A percentile compares a stretch with the other conserved stretches of the same genome.
Conservation (phyloP, 2,113 vertebrate species). For the Cromileptes altivelis region DNA sequence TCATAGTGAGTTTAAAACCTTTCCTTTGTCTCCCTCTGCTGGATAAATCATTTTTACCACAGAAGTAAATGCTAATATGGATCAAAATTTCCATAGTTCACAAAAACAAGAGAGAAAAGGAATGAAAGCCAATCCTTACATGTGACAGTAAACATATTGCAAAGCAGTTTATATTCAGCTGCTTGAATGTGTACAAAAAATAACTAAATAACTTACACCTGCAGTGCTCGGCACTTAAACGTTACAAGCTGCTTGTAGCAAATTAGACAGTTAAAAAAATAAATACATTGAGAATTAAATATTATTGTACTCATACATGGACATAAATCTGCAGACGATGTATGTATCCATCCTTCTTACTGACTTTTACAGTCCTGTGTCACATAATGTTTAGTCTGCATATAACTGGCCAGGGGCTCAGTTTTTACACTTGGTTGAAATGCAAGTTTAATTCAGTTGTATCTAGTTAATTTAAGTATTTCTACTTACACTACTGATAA, state of each 20-base stretch:
- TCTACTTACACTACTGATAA: neutral
- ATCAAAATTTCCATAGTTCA: neutral
- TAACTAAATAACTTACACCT: neutral
- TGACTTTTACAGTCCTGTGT: neutral
- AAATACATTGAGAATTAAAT: slow-evolving; percentile 50
- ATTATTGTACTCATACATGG: neutral
- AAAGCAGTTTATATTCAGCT: slow-evolving; percentile 27
- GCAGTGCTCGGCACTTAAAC: neutral
- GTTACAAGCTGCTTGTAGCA: slow-evolving; percentile 8
- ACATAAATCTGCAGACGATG: neutral
- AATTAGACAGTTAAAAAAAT: slow-evolving; percentile 38
- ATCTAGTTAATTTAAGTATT: neutral
- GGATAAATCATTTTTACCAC: slow-evolving; percentile 26
- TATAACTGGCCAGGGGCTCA: neutral
- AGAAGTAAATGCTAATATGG: neutral
- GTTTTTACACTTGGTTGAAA: slow-evolving; percentile 6
- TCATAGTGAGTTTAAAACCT: slow-evolving; percentile 4
- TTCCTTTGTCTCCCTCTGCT: slow-evolving; percentile 62
- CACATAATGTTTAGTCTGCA: neutral
- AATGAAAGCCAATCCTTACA: neutral
- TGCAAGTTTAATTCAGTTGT: neutral
- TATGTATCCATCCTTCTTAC: neutral
- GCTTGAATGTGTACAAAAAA: neutral
- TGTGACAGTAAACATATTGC: neutral
- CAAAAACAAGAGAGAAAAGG: neutral